Percentiles rank a stretch among this genome's conserved stretches.
These are phyloP conservation scores for Pollenia amentaria DNA, from an alignment of 2,888 invertebrate genomes.

Conservation along the genomic window DNA sequence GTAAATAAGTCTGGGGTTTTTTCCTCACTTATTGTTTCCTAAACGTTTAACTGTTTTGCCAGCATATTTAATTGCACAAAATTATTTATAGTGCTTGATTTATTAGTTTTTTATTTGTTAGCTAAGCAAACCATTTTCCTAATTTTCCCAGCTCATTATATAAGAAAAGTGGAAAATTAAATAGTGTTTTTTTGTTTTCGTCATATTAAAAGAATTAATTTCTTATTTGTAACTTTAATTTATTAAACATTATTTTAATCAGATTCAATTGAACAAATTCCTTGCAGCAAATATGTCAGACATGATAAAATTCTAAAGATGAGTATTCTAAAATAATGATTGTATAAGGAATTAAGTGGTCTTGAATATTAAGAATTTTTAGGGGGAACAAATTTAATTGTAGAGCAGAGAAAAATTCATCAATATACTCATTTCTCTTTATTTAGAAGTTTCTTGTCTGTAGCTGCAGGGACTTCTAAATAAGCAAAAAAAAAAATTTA, in stretches of 20 bases:
- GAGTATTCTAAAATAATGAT: neutral
- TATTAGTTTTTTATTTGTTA: neutral
- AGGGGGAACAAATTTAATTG: no score
- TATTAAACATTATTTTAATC: neutral
- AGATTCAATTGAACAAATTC: neutral
- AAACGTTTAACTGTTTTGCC: neutral
- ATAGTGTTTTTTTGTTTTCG: neutral
- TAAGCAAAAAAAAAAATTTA: no score
- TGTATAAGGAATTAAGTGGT: neutral
- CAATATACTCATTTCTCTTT: no score
- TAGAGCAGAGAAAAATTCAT: no score
- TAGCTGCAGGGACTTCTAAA: no score
- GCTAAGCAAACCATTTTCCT: neutral
- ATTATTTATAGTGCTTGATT: neutral
- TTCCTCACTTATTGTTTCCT: neutral
- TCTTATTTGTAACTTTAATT: conserved; percentile 1
- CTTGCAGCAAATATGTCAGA: neutral
- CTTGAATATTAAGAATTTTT: no score
- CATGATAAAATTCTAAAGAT: neutral
- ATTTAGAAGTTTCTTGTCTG: no score
- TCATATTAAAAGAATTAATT: conserved; percentile 3
- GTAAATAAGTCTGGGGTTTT: no score
- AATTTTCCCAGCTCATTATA: neutral
- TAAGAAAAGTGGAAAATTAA: neutral
- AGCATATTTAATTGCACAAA: conserved; percentile 1